A percentile compares a stretch with the other conserved stretches of the same genome.
Conservation (phyloP, 2,797 vertebrate genomes). For the Poecilia picta region DNA sequence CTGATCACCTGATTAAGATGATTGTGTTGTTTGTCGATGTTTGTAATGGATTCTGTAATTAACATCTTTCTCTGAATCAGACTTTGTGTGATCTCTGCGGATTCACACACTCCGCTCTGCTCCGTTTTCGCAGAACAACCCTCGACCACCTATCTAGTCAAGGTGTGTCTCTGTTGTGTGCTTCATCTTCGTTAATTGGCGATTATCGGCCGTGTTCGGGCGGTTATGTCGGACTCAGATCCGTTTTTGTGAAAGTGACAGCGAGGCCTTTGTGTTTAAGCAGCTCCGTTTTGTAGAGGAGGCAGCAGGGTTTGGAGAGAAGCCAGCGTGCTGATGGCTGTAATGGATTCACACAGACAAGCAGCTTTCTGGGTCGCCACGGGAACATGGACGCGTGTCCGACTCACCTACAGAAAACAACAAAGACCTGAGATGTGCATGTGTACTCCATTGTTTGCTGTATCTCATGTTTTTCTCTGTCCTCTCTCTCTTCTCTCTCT, state of each 20-base stretch:
- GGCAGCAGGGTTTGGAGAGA: constrained; percentile 54
- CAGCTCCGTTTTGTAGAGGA: constrained; percentile 51
- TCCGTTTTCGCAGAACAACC: constrained; percentile 6
- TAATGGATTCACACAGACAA: constrained; percentile 68
- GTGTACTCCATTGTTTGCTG: constrained; percentile 27
- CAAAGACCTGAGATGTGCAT: constrained; percentile 30
- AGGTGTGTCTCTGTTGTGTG: constrained; percentile 26
- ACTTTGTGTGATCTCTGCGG: not conserved
- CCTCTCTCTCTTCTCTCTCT: constrained; percentile 21
- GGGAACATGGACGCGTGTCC: constrained; percentile 53
- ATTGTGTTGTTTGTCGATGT: not conserved
- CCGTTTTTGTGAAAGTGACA: constrained; percentile 48
- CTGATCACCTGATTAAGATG: not conserved
- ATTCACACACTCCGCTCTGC: constrained; percentile 7
- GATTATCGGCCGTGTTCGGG: constrained; percentile 40
- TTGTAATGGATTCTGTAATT: not conserved
- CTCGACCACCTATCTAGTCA: constrained; percentile 7
- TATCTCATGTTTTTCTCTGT: constrained; percentile 22
- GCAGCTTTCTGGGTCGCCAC: constrained; percentile 59
- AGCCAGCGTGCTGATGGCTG: constrained; percentile 53
- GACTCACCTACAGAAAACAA: constrained; percentile 46
- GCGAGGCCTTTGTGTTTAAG: constrained; percentile 48
- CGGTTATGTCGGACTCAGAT: constrained; percentile 46
- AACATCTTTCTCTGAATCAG: not conserved
- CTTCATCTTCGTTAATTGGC: constrained; percentile 24